Evolutionary conservation across 2,888 invertebrate genomes (phyloP).

Genomic region (Elmis aenea): DNA sequence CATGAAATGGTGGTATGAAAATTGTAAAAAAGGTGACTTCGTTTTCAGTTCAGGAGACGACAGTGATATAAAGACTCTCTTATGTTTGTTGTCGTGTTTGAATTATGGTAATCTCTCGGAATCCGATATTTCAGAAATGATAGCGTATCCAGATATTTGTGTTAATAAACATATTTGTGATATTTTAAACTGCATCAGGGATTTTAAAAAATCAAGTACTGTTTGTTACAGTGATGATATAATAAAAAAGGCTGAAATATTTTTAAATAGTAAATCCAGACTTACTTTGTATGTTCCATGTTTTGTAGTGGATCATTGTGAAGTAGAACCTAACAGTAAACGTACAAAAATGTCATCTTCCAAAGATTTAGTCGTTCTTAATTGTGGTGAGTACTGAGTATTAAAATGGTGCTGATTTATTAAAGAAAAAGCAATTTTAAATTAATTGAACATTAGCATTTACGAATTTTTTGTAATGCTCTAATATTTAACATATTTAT

Average conservation of each 20-base stretch:
- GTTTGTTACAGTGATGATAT: background rate
- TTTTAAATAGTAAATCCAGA: slow-evolving; percentile 8
- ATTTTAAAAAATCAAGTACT: background rate
- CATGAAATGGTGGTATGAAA: slow-evolving; percentile 43
- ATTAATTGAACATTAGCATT: no score
- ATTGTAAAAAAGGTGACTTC: slow-evolving; percentile 24
- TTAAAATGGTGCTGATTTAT: background rate
- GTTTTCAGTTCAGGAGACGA: no score
- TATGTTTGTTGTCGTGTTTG: slow-evolving; percentile 37
- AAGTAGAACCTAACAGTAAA: no score
- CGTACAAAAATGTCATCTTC: no score
- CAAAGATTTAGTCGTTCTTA: background rate
- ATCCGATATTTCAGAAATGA: slow-evolving; percentile 33
- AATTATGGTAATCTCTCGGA: slow-evolving; percentile 31
- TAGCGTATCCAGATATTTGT: slow-evolving; percentile 28
- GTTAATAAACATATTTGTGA: background rate
- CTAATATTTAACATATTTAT: no score
- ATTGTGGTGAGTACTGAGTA: background rate
- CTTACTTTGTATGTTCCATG: slow-evolving; percentile 11
- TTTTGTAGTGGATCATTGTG: no score
- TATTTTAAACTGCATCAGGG: background rate
- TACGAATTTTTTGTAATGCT: no score
- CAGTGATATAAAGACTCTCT: no score
- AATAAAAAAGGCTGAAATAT: slow-evolving; percentile 4
- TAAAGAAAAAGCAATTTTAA: no score